Conservation (phyloP, 2,888 invertebrate species). For the Cantharis nigra region DNA sequence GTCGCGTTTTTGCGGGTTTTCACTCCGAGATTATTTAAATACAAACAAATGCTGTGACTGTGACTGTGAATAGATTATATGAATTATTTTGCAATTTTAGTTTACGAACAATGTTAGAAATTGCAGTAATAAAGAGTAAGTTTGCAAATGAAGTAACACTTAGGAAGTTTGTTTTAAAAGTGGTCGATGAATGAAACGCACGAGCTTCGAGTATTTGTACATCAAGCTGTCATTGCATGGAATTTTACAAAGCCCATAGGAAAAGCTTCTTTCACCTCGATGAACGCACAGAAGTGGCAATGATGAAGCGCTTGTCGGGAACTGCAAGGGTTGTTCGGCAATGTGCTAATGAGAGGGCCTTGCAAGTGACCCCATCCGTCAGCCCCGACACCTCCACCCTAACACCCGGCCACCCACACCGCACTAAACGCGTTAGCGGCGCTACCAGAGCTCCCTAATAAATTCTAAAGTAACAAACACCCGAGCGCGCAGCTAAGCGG, state of each 20-base stretch:
- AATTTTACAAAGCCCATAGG: conserved; percentile 22
- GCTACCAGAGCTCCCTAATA: conserved; percentile 49
- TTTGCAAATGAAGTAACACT: not conserved
- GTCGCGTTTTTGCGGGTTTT: conserved; percentile 19
- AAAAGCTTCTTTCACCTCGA: conserved; percentile 28
- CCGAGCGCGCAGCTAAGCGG: conserved; percentile 50
- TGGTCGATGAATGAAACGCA: not conserved
- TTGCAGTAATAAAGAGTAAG: not conserved
- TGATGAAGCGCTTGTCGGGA: conserved; percentile 40
- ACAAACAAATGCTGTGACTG: conserved; percentile 8
- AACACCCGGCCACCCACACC: conserved; percentile 48
- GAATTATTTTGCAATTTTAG: conserved; percentile 15
- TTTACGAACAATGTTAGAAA: not conserved
- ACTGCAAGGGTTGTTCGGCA: conserved; percentile 45
- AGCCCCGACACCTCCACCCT: conserved; percentile 42
- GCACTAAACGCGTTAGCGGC: conserved; percentile 54
- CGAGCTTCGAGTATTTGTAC: conserved; percentile 4
- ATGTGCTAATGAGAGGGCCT: conserved; percentile 52
- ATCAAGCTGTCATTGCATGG: conserved; percentile 21
- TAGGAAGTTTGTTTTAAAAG: not conserved
- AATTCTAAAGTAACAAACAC: conserved; percentile 53
- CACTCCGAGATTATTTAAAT: conserved; percentile 20
- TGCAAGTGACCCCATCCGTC: conserved; percentile 50
- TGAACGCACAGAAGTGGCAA: conserved; percentile 37
- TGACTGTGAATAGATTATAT: conserved; percentile 10